Evolutionary conservation across 2,113 vertebrate genomes (phyloP), one percentile per base, ranked within the genome.

Genomic region (Misgurnus anguillicaudatus): DNA sequence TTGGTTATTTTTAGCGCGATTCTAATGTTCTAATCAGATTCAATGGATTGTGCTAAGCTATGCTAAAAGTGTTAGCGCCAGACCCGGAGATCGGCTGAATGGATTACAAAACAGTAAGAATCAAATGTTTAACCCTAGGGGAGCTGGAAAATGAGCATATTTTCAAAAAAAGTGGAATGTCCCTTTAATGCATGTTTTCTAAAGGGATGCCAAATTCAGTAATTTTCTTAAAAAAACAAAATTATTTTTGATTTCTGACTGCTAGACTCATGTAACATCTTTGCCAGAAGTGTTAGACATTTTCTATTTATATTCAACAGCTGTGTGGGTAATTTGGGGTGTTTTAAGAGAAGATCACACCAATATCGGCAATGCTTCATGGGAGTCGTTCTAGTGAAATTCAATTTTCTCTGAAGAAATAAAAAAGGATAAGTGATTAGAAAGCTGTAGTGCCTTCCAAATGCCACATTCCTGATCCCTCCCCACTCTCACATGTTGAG

Each of bases 401-500:
- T 55, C 0, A 7, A 55, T 39, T 39, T 55, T 36, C 16, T 65
- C 42, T 67, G 16, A 70, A 55, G 48, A 39, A 31, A 13, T 5
- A 17, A 71, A 71, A 71, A 31, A 1, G 5, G 16, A 70, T 70
- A 39, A 39, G 48, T n/a, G 68, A 55, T 70, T 19, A 69, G 24
- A 39, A 38, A 38, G 48, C 31, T 55, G 24, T 38, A 70, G 31
- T 19, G 3, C 45, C 31, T 36, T 51, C 47, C 45, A 69, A 42
- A 51, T 69, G 21, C 9, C 48, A 11, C 17, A 55, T 19, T 10
- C 48, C 31, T 55, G 39, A 71, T 71, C 55, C 48, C 5, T 71
- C 38, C 38, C 16, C 48, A 71, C 48, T 57, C 48, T 71, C 31
- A 71, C n/a, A 31, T 53, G 16, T 71, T 9, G 10, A 55, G 48